A percentile compares a stretch with the other conserved stretches of the same genome.
Evolutionary conservation across 2,888 invertebrate genomes (phyloP).

Genomic region (Drosophila macrospina): DNA sequence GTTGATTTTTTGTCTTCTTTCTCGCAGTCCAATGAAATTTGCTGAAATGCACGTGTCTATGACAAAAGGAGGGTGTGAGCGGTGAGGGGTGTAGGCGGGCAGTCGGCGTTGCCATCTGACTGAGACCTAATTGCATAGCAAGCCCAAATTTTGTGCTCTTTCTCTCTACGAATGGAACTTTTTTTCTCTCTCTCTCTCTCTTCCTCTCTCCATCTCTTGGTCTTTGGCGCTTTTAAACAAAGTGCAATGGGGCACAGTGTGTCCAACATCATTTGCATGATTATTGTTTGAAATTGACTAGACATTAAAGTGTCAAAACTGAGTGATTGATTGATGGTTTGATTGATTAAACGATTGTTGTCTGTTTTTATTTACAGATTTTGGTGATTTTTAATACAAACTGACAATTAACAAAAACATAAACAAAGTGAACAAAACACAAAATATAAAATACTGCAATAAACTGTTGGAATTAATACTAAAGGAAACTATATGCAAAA

Average conservation of each 20-base stretch:
- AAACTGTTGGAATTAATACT: slow-evolving; percentile 39
- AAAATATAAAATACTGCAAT: neutral
- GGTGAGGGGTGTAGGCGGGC: slow-evolving; percentile 12
- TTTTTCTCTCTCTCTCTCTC: slow-evolving; percentile 17
- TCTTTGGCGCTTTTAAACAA: slow-evolving; percentile 18
- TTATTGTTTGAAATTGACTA: slow-evolving; percentile 33
- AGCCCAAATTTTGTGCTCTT: slow-evolving; percentile 14
- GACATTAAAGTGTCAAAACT: slow-evolving; percentile 27
- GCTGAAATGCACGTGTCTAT: slow-evolving; percentile 71
- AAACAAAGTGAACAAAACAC: slow-evolving; percentile 26
- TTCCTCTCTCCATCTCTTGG: slow-evolving; percentile 16
- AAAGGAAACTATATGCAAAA: slow-evolving; percentile 31
- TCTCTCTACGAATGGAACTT: slow-evolving; percentile 10
- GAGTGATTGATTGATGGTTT: slow-evolving; percentile 18
- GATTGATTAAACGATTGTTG: slow-evolving; percentile 17
- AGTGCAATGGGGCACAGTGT: slow-evolving; percentile 57
- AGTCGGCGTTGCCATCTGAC: slow-evolving; percentile 56
- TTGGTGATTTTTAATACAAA: slow-evolving; percentile 23
- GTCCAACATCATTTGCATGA: slow-evolving; percentile 40
- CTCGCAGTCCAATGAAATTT: slow-evolving; percentile 33
- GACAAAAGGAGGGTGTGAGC: neutral
- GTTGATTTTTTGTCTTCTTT: slow-evolving; percentile 35
- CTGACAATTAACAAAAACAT: slow-evolving; percentile 21
- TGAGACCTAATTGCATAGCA: slow-evolving; percentile 61
- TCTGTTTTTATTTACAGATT: slow-evolving; percentile 56